phyloP scores from a whole-genome alignment of 2,113 vertebrate genomes.

The Albula goreensis region DNA sequence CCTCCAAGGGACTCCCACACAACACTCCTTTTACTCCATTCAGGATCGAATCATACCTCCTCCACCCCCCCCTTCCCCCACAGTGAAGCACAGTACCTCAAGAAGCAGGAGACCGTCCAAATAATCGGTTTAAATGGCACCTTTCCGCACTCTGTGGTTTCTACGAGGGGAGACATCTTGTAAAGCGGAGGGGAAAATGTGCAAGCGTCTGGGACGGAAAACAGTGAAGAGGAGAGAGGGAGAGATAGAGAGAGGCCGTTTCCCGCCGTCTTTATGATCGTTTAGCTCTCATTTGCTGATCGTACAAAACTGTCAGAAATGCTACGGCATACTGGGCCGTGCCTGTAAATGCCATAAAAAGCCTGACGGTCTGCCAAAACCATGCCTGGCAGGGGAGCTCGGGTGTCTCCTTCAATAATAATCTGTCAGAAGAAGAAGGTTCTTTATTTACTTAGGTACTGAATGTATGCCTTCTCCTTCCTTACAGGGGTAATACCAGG shows the following conservation, averaged over 20 bases:
- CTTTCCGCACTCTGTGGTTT: not conserved
- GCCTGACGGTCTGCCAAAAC: conserved; percentile 60
- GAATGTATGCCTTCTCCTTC: not conserved
- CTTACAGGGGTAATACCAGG: not conserved
- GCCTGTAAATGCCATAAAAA: conserved; percentile 60
- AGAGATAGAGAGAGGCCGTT: conserved; percentile 35
- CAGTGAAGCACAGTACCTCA: conserved; percentile 22
- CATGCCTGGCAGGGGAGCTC: conserved; percentile 34
- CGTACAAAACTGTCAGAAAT: conserved; percentile 61
- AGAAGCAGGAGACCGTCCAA: not conserved
- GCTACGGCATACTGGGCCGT: conserved; percentile 55
- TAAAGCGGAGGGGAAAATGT: conserved; percentile 27
- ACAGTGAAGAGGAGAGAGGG: conserved; percentile 32
- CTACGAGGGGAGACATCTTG: not conserved
- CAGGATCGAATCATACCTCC: too few species aligned
- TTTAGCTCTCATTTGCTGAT: conserved; percentile 66
- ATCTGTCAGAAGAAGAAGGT: conserved; percentile 38
- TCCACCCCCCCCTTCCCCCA: too few species aligned
- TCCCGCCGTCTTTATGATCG: conserved; percentile 57
- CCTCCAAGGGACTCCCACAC: too few species aligned
- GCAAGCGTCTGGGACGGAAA: conserved; percentile 18
- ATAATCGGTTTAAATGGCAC: not conserved
- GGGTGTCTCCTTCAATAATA: conserved; percentile 41
- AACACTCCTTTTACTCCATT: too few species aligned
- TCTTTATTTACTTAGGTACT: not conserved